Evolutionary conservation across 2,797 vertebrate species (phyloP), one percentile per base, ranked within the genome.

Genomic region (Myripristis jacobus): DNA sequence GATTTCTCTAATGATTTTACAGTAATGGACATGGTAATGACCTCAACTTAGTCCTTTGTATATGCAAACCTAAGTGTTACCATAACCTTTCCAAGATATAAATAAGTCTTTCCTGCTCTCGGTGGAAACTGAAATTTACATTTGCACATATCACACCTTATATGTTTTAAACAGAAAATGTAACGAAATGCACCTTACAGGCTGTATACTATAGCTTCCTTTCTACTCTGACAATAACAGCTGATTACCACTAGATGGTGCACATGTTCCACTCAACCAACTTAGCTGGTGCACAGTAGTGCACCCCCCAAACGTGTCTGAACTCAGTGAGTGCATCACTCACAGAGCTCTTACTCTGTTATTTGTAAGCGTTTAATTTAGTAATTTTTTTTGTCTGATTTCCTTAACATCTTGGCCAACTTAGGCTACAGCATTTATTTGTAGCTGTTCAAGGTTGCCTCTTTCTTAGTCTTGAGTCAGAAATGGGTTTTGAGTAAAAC

Each of bases 161-260:
- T 8, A 46, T 52, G 12, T 0, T 73, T 60, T 59, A 0, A 38
- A 27, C 34, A 24, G 16, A n/a, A 12, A 7, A 2, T 0, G 5
- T 61, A 22, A 46, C 15, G 36, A 15, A 41, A 41, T 41, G 11
- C 11, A 41, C 11, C 12, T 41, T 11, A 52, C 44, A 34, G 8
- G 44, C 24, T 19, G 1, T 6, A 6, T 16, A 31, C n/a, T n/a
- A n/a, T n/a, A n/a, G 6, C 2, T 9, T 27, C 27, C 36, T 57
- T 48, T 8, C 2, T 48, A 25, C 2, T 0, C 6, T 41, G 9
- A 7, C 34, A 48, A 8, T 68, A 59, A 52, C 44, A 21, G 19
- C 56, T 64, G n/a, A 10, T 77, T 36, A 52, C 89, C 91, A 88
- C 84, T 85, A 85, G 89, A 83, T 87, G 91, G 88, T n/a, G 74